Evolutionary conservation across 2,797 vertebrate genomes (phyloP).

Genomic region (Ctenosaura bakeri): DNA sequence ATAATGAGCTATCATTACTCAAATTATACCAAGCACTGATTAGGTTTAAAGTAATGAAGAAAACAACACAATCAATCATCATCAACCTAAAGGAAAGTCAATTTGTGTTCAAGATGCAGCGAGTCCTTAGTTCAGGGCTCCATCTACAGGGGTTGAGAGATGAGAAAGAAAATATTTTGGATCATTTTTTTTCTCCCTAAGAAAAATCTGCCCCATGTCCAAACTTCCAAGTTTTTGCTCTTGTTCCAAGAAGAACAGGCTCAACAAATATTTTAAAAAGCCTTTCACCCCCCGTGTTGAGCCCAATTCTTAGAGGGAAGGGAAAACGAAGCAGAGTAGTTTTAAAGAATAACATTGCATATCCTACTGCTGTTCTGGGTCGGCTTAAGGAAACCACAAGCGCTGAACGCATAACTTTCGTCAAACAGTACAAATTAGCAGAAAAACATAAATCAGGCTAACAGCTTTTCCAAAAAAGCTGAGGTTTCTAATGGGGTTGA

Average conservation of each 20-base stretch:
- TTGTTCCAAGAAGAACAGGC: neutral
- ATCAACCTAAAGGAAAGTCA: conserved; percentile 91
- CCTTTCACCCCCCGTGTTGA: neutral
- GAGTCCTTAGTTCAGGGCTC: conserved; percentile 85
- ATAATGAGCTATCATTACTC: conserved; percentile 99
- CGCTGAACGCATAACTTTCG: conserved; percentile 47
- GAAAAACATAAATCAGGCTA: conserved; percentile 38
- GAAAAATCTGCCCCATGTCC: conserved; percentile 37
- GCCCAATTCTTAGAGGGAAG: neutral
- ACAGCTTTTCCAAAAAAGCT: neutral
- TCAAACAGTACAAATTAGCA: conserved; percentile 51
- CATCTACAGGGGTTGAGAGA: conserved; percentile 85
- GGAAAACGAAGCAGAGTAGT: neutral
- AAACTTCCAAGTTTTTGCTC: conserved; percentile 5
- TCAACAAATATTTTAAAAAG: neutral
- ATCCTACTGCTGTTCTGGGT: conserved; percentile 18
- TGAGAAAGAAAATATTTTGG: conserved; percentile 60
- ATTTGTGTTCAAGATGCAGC: conserved; percentile 81
- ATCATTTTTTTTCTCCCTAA: conserved; percentile 37
- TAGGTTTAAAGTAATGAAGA: conserved; percentile 99
- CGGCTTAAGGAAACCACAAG: conserved; percentile 17
- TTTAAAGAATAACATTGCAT: neutral
- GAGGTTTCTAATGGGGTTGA: conserved; percentile 58
- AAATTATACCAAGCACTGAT: conserved; percentile 99
- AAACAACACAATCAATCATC: conserved; percentile 99